Conservation (phyloP, 2,797 vertebrate species). For the Columba guinea region DNA sequence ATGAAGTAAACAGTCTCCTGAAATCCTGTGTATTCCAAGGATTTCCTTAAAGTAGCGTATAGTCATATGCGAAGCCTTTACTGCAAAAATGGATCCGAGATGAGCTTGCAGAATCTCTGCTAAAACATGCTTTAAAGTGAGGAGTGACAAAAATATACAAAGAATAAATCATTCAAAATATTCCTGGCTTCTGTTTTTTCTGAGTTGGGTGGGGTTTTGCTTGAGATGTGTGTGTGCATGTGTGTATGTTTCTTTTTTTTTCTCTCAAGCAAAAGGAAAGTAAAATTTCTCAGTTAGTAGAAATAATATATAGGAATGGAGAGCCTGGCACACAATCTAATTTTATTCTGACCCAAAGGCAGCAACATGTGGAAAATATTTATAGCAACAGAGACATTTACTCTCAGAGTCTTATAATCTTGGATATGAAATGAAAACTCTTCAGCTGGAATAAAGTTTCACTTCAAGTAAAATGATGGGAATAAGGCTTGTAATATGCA, state of each 20-base stretch:
- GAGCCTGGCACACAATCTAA: neutral
- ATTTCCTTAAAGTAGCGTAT: neutral
- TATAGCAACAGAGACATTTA: neutral
- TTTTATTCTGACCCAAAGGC: neutral
- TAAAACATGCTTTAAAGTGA: neutral
- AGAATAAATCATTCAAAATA: neutral
- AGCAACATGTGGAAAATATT: neutral
- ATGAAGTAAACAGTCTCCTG: neutral
- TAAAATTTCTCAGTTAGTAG: neutral
- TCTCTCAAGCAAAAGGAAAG: neutral
- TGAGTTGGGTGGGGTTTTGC: fast-evolving
- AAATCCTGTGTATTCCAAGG: neutral
- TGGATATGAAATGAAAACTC: neutral
- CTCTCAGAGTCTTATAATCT: neutral
- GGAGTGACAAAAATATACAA: neutral
- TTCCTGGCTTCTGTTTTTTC: fast-evolving
- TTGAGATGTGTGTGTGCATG: fast-evolving
- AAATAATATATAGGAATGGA: neutral
- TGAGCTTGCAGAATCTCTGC: neutral
- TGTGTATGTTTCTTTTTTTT: neutral
- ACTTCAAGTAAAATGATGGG: neutral
- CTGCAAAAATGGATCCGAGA: neutral
- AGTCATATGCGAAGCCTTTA: neutral
- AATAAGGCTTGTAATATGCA: neutral
- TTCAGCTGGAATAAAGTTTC: neutral